Evolutionary conservation across 1,140 invertebrate genomes (phyloP).

Genomic region (Rhysida immarginata): DNA sequence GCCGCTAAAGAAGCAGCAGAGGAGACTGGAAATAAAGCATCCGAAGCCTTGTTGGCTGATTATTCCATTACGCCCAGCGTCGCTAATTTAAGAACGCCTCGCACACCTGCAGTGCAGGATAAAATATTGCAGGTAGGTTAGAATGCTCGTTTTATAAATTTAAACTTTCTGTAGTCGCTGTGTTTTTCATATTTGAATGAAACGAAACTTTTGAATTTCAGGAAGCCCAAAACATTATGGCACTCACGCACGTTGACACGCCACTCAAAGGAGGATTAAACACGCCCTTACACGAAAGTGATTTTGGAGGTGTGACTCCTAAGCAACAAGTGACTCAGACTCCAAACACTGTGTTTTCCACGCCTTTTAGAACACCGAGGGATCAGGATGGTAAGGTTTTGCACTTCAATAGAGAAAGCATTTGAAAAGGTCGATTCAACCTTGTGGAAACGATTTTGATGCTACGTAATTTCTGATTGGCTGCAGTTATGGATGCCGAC

Average conservation of each 20-base stretch:
- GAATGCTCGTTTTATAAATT: no score
- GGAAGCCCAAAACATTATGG: conserved; percentile 98
- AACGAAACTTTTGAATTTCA: conserved; percentile 41
- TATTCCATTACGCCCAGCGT: conserved; percentile 68
- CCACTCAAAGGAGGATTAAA: conserved; percentile 90
- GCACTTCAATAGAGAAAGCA: background rate
- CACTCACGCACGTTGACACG: conserved; percentile 90
- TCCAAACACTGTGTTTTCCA: conserved; percentile 86
- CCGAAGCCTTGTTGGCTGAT: conserved; percentile 76
- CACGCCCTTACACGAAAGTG: conserved; percentile 73
- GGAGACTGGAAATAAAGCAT: conserved; percentile 58
- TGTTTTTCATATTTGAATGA: no score
- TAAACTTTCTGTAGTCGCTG: no score
- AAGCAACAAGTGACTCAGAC: conserved; percentile 56
- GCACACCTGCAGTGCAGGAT: conserved; percentile 62
- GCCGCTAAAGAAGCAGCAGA: conserved; percentile 78
- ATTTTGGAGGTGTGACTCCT: conserved; percentile 71
- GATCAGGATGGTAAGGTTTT: conserved; percentile 9
- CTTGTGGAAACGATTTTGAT: no score
- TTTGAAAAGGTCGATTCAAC: no score
- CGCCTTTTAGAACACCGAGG: conserved; percentile 63
- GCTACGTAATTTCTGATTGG: no score
- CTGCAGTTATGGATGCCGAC: no score
- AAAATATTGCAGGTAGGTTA: conserved; percentile 39
- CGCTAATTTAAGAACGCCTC: conserved; percentile 52